phyloP scores from a whole-genome alignment of 2,797 vertebrate species.

The Huso huso region DNA sequence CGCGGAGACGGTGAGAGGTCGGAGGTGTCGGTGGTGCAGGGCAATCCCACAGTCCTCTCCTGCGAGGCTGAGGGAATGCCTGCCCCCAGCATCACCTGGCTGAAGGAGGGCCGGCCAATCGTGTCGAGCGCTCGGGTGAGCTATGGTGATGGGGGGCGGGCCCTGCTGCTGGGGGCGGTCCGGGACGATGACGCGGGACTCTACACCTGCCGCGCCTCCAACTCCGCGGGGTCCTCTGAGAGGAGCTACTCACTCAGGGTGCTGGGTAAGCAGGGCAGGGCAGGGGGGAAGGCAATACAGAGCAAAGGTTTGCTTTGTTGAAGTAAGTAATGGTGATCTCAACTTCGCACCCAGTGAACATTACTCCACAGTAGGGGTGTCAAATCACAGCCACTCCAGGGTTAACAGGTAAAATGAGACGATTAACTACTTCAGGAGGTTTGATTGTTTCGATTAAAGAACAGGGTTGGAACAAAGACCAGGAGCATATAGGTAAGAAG shows the following conservation, averaged over 20 bases:
- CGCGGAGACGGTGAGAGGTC: conserved; percentile 55
- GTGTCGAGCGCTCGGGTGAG: conserved; percentile 55
- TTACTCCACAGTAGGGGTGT: no score
- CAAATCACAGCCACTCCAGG: no score
- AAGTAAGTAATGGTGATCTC: no score
- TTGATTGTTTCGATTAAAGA: no score
- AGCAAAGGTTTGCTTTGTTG: no score
- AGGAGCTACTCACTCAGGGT: conserved; percentile 68
- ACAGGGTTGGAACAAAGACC: no score
- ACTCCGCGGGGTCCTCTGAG: conserved; percentile 52
- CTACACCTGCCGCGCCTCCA: conserved; percentile 73
- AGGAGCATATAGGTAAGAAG: no score
- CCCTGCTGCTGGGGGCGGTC: conserved; percentile 53
- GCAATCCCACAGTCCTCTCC: conserved; percentile 53
- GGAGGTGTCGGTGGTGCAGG: conserved; percentile 64
- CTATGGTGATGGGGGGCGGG: conserved; percentile 57
- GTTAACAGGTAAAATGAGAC: no score
- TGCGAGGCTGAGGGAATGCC: conserved; percentile 71
- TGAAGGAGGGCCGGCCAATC: conserved; percentile 67
- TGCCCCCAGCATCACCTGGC: conserved; percentile 66
- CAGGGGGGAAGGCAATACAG: no score
- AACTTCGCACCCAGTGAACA: no score
- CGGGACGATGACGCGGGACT: conserved; percentile 53
- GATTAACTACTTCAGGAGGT: no score
- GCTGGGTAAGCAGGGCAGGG: conserved; percentile 54